Conservation (phyloP, 1,140 invertebrate genomes). For the Brachionus rubens region DNA sequence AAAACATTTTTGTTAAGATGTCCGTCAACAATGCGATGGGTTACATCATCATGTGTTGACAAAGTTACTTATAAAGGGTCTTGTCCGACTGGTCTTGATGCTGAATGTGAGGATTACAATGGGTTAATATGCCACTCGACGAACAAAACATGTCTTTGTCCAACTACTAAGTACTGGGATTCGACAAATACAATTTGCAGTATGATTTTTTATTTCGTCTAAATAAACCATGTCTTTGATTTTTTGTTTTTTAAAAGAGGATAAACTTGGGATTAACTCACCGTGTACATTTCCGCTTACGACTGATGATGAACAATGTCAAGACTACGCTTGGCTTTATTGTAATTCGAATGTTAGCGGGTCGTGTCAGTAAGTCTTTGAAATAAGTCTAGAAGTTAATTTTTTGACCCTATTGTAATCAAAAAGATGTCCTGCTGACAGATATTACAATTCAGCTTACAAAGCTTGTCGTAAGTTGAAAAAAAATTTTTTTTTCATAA, state of each 20-base stretch:
- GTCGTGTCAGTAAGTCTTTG: background rate
- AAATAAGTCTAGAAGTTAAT: too few relatives aligned
- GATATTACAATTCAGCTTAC: background rate
- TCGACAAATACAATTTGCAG: constrained; percentile 10
- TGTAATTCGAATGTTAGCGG: background rate
- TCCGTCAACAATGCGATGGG: background rate
- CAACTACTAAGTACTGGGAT: constrained; percentile 31
- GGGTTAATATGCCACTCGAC: constrained; percentile 8
- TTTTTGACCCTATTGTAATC: too few relatives aligned
- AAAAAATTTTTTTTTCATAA: background rate
- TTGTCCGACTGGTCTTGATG: background rate
- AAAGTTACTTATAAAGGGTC: constrained; percentile 2
- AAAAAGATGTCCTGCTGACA: constrained; percentile 20
- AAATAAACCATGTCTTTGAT: too few relatives aligned
- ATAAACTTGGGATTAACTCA: constrained; percentile 9
- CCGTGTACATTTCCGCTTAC: background rate
- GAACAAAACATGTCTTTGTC: constrained; percentile 29
- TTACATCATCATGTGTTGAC: background rate
- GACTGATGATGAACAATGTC: background rate
- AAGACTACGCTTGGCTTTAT: constrained; percentile 41
- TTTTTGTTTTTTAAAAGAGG: background rate
- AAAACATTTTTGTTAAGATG: background rate
- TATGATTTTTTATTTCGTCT: background rate
- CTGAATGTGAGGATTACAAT: constrained; percentile 38
- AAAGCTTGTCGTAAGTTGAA: constrained; percentile 27